Conservation (phyloP, 2,797 vertebrate species). For the Limnodromus scolopaceus region DNA sequence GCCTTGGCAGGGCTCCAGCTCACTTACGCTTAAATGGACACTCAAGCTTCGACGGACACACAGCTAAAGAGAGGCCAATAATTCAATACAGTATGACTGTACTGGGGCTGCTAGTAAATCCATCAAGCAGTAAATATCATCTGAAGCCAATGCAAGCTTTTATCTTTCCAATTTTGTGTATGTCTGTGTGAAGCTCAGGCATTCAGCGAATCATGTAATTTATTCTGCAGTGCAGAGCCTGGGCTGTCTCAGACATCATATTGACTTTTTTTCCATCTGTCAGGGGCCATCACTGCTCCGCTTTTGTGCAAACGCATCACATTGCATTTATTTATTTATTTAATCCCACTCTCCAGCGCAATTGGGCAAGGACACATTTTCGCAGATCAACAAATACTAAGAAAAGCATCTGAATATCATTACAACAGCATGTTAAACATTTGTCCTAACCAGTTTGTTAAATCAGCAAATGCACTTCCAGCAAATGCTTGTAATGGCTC, state of each 20-base stretch:
- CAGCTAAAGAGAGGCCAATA: constrained; percentile 87
- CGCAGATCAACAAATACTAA: constrained; percentile 79
- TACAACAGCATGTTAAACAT: constrained; percentile 82
- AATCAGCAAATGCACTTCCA: constrained; percentile 80
- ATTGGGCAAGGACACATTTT: constrained; percentile 79
- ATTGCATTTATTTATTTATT: constrained; percentile 80
- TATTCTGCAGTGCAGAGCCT: constrained; percentile 81
- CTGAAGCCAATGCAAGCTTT: constrained; percentile 87
- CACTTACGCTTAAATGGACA: constrained; percentile 87
- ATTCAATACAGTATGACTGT: constrained; percentile 86
- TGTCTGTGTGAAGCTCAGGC: constrained; percentile 79
- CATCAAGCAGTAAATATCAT: constrained; percentile 88
- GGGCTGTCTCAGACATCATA: constrained; percentile 84
- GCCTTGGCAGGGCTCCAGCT: constrained; percentile 81
- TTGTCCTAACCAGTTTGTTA: constrained; percentile 81
- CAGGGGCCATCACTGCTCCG: constrained; percentile 77
- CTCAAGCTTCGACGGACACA: constrained; percentile 80
- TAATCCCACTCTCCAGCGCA: constrained; percentile 64
- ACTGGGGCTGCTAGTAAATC: constrained; percentile 84
- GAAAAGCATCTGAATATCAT: constrained; percentile 81
- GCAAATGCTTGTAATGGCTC: constrained; percentile 78
- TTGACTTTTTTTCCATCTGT: constrained; percentile 82
- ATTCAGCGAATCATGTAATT: constrained; percentile 86
- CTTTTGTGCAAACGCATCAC: constrained; percentile 77
- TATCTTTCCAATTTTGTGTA: constrained; percentile 86